These are phyloP conservation scores for Sparus aurata DNA, from an alignment of 2,797 vertebrate species.

Conservation along the genomic window DNA sequence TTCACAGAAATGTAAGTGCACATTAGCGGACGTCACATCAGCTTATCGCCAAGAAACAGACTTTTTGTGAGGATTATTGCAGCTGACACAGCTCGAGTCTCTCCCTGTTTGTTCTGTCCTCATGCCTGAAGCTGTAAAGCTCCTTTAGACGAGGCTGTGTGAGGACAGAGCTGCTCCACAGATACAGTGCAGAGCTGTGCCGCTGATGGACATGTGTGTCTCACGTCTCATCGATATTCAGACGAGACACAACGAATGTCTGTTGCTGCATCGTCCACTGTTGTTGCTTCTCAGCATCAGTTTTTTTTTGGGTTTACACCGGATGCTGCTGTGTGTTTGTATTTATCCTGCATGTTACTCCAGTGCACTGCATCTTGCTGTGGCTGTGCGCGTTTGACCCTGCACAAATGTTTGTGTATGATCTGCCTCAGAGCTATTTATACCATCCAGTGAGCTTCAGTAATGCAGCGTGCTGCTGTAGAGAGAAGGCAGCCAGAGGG, in stretches of 20 bases:
- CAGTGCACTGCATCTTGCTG: background rate
- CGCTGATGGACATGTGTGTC: background rate
- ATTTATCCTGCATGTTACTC: conserved; percentile 20
- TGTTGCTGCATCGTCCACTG: background rate
- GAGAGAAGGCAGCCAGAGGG: conserved; percentile 1
- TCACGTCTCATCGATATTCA: background rate
- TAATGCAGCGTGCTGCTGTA: conserved; percentile 36
- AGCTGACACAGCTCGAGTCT: conserved; percentile 7
- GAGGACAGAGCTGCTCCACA: conserved; percentile 11
- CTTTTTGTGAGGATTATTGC: conserved; percentile 46
- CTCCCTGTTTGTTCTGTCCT: conserved; percentile 19
- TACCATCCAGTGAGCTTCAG: conserved; percentile 27
- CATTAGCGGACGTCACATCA: conserved; percentile 1
- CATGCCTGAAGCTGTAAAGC: conserved; percentile 19
- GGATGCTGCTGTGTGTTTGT: background rate
- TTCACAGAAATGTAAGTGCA: background rate
- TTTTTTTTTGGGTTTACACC: background rate
- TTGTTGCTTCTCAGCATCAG: background rate
- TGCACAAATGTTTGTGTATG: background rate
- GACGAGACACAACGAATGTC: background rate
- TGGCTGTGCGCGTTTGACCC: conserved; percentile 4
- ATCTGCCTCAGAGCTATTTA: conserved; percentile 49
- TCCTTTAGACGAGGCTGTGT: background rate
- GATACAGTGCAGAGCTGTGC: background rate
- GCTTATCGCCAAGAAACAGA: conserved; percentile 29